Evolutionary conservation across 2,888 invertebrate species (phyloP).

Genomic region (Synanthedon tipuliformis): DNA sequence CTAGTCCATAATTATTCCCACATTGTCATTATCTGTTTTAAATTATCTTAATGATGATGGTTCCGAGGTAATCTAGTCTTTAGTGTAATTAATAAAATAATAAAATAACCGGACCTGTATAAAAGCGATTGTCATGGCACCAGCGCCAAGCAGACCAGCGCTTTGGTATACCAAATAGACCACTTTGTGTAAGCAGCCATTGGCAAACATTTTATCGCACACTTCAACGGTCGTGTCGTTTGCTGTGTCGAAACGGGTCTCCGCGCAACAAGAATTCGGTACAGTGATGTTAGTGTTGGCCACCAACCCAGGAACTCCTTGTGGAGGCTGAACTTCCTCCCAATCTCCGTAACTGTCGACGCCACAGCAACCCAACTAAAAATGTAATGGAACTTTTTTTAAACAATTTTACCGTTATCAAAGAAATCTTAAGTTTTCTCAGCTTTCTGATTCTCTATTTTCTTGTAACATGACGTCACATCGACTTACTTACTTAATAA

Average conservation of each 20-base stretch:
- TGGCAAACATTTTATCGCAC: constrained; percentile 51
- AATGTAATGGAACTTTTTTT: constrained; percentile 4
- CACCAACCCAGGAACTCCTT: constrained; percentile 29
- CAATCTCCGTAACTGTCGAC: constrained; percentile 74
- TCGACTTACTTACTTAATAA: too few relatives aligned
- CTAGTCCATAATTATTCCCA: too few relatives aligned
- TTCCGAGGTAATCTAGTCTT: not conserved
- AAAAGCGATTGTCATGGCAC: constrained; percentile 82
- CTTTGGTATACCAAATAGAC: constrained; percentile 75
- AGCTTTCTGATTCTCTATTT: too few relatives aligned
- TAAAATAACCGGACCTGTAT: constrained; percentile 72
- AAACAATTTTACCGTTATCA: too few relatives aligned
- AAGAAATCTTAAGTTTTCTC: too few relatives aligned
- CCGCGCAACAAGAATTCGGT: constrained; percentile 73
- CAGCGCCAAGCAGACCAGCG: constrained; percentile 78
- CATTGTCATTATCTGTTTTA: not conserved
- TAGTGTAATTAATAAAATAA: not conserved
- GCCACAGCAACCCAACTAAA: constrained; percentile 78
- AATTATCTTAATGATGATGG: not conserved
- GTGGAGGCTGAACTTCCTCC: constrained; percentile 38
- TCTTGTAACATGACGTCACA: too few relatives aligned
- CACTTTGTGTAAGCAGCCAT: constrained; percentile 74
- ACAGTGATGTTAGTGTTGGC: constrained; percentile 49
- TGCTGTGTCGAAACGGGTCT: constrained; percentile 19
- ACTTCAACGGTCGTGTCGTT: constrained; percentile 21